Evolutionary conservation across 2,888 invertebrate genomes (phyloP).

Genomic region (Elmis aenea): DNA sequence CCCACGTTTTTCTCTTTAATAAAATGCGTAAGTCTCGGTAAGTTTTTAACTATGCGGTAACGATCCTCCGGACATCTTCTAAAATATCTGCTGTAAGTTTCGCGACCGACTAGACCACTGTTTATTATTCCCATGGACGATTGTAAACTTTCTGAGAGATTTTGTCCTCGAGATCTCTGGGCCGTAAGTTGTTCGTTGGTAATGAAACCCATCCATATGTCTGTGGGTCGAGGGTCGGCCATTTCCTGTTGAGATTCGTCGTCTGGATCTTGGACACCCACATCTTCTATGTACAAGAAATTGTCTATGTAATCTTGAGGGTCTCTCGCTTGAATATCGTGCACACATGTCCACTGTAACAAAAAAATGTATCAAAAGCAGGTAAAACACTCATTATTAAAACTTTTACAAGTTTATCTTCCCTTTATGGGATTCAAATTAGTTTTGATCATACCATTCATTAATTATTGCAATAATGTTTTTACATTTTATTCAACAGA

Average conservation of each 20-base stretch:
- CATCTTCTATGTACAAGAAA: neutral
- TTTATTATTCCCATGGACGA: slow-evolving; percentile 40
- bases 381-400: too few species aligned
- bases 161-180: slow-evolving; percentile 25
- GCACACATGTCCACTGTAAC: slow-evolving; percentile 82
- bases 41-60: slow-evolving; percentile 61
- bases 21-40: slow-evolving; percentile 75
- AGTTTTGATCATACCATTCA: too few species aligned
- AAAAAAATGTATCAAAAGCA: too few species aligned
- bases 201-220: slow-evolving; percentile 45
- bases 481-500: too few species aligned
- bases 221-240: slow-evolving; percentile 34
- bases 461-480: too few species aligned
- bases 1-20: slow-evolving; percentile 84
- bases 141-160: slow-evolving; percentile 24
- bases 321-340: slow-evolving; percentile 77
- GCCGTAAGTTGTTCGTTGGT: slow-evolving; percentile 36
- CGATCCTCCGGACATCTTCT: slow-evolving; percentile 36
- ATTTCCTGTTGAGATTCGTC: slow-evolving; percentile 1
- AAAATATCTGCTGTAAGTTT: slow-evolving; percentile 34
- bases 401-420: too few species aligned
- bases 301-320: slow-evolving; percentile 43
- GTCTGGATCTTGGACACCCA: neutral
- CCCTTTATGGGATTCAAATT: too few species aligned
- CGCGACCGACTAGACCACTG: slow-evolving; percentile 40